Evolutionary conservation across 1,140 invertebrate genomes (phyloP).

Genomic region (Diachasmimorpha longicaudata): DNA sequence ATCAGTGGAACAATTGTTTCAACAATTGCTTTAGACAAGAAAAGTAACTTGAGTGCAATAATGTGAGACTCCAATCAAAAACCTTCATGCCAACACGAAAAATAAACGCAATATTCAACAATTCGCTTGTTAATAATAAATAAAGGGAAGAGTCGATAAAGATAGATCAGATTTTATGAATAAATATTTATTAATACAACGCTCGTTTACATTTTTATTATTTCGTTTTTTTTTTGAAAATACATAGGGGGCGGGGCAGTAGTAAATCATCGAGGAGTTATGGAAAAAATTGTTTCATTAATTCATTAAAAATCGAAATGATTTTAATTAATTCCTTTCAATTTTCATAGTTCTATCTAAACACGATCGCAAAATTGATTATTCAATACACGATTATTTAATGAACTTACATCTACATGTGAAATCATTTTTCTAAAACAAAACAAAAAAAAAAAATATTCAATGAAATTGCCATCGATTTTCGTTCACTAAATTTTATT

Average conservation of each 20-base stretch:
- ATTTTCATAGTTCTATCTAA: not conserved
- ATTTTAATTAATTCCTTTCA: not conserved
- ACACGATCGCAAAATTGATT: not conserved
- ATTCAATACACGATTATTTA: not conserved
- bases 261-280: not conserved
- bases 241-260: conserved; percentile 16
- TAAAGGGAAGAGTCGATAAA: not conserved
- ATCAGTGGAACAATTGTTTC: no score
- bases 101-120: not conserved
- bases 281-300: not conserved
- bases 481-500: not conserved
- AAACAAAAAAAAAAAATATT: not conserved
- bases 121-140: not conserved
- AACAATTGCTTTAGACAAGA: no score
- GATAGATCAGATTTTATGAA: conserved; percentile 40
- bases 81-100: not conserved
- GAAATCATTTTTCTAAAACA: not conserved
- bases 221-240: not conserved
- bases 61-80: conserved; percentile 1
- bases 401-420: not conserved
- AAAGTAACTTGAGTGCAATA: not conserved
- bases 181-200: conserved; percentile 56
- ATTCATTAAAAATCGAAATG: not conserved
- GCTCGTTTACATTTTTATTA: conserved; percentile 46
- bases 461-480: not conserved